Evolutionary conservation across 2,888 invertebrate species (phyloP), one percentile per base, ranked within the genome.

Genomic region (Salpingus planirostris): DNA sequence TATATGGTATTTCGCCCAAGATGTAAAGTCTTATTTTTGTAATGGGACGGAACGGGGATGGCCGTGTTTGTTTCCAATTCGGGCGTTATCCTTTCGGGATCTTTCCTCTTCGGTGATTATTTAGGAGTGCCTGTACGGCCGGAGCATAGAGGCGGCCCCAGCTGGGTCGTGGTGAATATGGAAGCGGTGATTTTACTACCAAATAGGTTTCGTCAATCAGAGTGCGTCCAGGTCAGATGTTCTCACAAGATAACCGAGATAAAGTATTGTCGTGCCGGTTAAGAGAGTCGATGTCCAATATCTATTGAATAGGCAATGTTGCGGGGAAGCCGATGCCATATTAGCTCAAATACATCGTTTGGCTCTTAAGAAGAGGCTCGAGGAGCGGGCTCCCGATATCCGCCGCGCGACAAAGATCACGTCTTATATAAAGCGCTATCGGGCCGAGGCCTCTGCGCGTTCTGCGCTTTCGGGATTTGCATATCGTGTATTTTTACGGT

Each of bases 321-420:
- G 39, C 38, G 41, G 43, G 36, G 27, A 36, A 27, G 36, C 38
- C 46, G 24, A 45, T 44, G 45, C 48, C 48, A 48, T 50, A 50
- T 50, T 50, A 47, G 50, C 40, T 50, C 34, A 44, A 47, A 48
- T 47, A 50, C 48, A 50, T 47, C 47, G 50, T 50, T 50, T 50
- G 39, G 50, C 50, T 50, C 42, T 50, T 48, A 50, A 38, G 32
- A 36, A 24, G 13, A 11, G 31, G 14, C 28, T 28, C 27, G 28
- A 33, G 5, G 33, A 23, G 31, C 37, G 41, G 42, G 18, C 8
- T 6, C 8, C 5, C 5, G 18, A 18, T 18, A 18, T 8, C 38
- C 33, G 36, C 38, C 21, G 6, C 24, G 24, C 39, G 40, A 37
- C 40, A 40, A 41, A 42, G 45, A 44, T 44, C n/a, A n/a, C n/a